Conservation (phyloP, 2,113 vertebrate genomes). For the Cynoglossus semilaevis region DNA sequence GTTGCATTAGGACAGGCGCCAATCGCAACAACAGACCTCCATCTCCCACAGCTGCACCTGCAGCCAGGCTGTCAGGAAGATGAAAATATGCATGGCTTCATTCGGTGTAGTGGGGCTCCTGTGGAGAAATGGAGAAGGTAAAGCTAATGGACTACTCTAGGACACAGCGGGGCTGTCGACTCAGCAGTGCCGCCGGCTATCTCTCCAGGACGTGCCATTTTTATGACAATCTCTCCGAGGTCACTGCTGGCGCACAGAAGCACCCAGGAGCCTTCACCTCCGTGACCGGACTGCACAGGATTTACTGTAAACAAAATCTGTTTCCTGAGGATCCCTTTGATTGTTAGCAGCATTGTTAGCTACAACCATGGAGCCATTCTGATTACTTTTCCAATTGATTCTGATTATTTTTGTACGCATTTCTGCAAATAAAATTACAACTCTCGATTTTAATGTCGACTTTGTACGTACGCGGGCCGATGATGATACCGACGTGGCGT, state of each 20-base stretch:
- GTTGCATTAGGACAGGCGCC: conserved; percentile 48
- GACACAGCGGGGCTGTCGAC: conserved; percentile 67
- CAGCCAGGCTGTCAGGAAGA: conserved; percentile 69
- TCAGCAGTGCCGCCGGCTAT: conserved; percentile 66
- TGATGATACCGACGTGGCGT: too few relatives aligned
- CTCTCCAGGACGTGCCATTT: conserved; percentile 56
- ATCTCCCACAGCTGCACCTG: conserved; percentile 56
- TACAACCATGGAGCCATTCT: too few relatives aligned
- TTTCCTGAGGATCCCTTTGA: conserved; percentile 33
- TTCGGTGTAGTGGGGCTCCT: conserved; percentile 70
- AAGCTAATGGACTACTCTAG: conserved; percentile 72
- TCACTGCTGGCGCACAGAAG: conserved; percentile 15
- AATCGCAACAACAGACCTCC: conserved; percentile 44
- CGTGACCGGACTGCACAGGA: conserved; percentile 35
- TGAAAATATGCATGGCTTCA: conserved; percentile 73
- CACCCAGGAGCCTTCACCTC: conserved; percentile 44
- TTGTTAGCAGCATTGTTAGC: too few relatives aligned
- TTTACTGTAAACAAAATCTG: conserved; percentile 63
- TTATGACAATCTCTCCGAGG: conserved; percentile 62
- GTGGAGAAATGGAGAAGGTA: conserved; percentile 69
- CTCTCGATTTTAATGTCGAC: too few relatives aligned
- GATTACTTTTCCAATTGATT: too few relatives aligned
- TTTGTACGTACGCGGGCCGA: too few relatives aligned
- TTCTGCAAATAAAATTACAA: too few relatives aligned
- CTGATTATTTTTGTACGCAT: too few relatives aligned